These are phyloP conservation scores for Helogale parvula DNA, from an alignment of 2,113 vertebrate genomes.

Conservation along the genomic window DNA sequence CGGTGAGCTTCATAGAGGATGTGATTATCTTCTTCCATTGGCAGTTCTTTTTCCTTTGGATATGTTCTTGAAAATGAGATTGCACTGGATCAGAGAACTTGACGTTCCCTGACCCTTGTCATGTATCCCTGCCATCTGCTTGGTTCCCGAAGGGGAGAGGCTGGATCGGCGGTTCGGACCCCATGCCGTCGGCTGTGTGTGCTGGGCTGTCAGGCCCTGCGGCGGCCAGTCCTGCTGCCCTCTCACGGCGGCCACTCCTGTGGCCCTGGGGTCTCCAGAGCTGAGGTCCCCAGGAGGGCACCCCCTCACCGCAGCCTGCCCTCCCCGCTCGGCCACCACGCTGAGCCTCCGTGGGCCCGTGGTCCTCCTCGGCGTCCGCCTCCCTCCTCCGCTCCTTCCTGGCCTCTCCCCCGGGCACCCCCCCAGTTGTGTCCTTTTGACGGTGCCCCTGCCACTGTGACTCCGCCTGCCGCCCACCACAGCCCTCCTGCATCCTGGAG, in stretches of 20 bases:
- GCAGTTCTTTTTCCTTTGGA: neutral
- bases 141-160: neutral
- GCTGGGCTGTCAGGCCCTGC: neutral
- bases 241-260: rapidly evolving
- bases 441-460: rapidly evolving
- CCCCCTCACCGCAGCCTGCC: neutral
- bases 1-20: neutral
- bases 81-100: neutral
- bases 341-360: neutral
- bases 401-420: neutral
- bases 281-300: neutral
- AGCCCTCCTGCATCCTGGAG: neutral
- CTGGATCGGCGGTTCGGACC: neutral
- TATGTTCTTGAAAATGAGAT: neutral
- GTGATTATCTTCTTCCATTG: neutral
- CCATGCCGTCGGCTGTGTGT: neutral
- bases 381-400: neutral
- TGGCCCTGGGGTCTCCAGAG: neutral
- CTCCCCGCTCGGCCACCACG: rapidly evolving
- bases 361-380: neutral
- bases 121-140: neutral
- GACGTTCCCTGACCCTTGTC: neutral
- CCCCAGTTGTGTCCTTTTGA: neutral
- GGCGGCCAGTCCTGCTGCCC: too few species aligned
- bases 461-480: neutral